These are phyloP conservation scores for Mionectes olivaceus DNA, from an alignment of 2,797 vertebrate species.

Conservation along the genomic window DNA sequence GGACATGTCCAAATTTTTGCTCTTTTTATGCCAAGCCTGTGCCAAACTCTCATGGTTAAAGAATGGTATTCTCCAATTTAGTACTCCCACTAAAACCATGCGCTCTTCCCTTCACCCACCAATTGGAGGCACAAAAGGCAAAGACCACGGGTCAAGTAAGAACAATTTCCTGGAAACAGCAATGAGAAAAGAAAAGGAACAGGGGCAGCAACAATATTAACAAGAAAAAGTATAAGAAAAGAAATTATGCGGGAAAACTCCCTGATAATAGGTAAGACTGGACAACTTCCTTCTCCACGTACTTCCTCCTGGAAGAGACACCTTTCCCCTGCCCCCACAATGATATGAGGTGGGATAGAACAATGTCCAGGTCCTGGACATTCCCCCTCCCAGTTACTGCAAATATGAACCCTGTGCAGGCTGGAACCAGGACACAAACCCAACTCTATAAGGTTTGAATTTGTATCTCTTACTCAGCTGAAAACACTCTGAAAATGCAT, in stretches of 20 bases:
- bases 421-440: background rate
- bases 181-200: background rate
- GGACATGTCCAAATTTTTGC: background rate
- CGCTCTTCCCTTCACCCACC: background rate
- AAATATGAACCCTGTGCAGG: background rate
- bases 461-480: rapidly evolving
- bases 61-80: background rate
- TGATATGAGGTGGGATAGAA: background rate
- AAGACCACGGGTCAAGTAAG: background rate
- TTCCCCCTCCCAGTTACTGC: background rate
- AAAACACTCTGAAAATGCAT: background rate
- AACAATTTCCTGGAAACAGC: background rate
- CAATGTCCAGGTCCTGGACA: background rate
- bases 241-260: background rate
- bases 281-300: background rate
- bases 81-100: background rate
- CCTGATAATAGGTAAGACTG: background rate
- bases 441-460: background rate
- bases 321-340: background rate
- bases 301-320: background rate
- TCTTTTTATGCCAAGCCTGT: background rate
- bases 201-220: background rate
- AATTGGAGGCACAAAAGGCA: background rate
- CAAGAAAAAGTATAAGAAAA: background rate
- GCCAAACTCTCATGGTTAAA: background rate